These are phyloP conservation scores for Leucophenga montana DNA, from an alignment of 2,888 invertebrate genomes.

Conservation along the genomic window DNA sequence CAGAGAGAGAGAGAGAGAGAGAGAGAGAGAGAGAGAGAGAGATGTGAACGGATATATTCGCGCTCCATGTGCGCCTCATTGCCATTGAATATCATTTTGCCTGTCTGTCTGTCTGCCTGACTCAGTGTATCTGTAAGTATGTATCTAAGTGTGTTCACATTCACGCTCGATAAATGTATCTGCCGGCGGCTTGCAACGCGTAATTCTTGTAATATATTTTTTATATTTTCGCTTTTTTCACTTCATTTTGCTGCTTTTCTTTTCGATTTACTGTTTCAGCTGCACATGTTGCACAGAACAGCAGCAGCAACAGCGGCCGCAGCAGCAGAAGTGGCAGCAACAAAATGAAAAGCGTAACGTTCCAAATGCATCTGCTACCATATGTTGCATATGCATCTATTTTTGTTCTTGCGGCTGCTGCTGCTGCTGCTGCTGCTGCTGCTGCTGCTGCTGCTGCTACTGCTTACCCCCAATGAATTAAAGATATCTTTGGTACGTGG, in stretches of 20 bases:
- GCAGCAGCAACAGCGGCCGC: background rate
- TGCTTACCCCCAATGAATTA: constrained; percentile 26
- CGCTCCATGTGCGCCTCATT: background rate
- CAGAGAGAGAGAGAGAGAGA: no score
- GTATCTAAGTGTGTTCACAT: no score
- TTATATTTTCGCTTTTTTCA: background rate
- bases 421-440: background rate
- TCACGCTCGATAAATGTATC: no score
- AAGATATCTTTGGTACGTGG: constrained; percentile 21
- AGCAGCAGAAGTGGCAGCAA: background rate
- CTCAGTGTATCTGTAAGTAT: no score
- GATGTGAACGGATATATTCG: background rate
- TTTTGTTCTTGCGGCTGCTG: background rate
- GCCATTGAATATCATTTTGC: background rate
- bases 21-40: no score
- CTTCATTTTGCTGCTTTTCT: background rate
- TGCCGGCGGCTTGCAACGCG: background rate
- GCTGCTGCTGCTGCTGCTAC: constrained; percentile 3
- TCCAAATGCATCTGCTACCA: background rate
- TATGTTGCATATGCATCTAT: constrained; percentile 13
- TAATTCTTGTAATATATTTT: background rate
- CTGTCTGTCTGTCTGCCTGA: background rate
- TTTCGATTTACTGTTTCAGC: background rate
- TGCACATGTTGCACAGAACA: background rate
- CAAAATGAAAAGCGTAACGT: no score